Evolutionary conservation across 1,140 invertebrate species (phyloP).

Genomic region (Idris sp.): DNA sequence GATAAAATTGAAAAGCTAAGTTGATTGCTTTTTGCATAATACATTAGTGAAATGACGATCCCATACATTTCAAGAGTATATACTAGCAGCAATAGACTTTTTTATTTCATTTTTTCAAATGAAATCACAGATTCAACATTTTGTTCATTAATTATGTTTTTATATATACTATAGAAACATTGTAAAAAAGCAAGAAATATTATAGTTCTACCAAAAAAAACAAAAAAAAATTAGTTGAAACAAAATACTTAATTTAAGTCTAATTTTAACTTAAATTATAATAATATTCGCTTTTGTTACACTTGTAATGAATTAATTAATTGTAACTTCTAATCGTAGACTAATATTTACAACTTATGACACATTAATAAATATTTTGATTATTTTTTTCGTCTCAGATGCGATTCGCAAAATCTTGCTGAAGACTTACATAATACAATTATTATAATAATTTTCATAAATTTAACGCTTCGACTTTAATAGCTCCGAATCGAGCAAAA

Average conservation of each 20-base stretch:
- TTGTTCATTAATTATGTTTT: conserved; percentile 2
- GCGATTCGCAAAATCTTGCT: conserved; percentile 27
- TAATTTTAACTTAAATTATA: too few species aligned
- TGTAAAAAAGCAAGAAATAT: too few species aligned
- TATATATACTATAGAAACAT: too few species aligned
- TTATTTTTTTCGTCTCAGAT: conserved; percentile 23
- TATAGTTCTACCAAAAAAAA: not conserved
- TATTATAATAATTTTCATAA: not conserved
- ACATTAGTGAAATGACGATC: too few species aligned
- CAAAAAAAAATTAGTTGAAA: too few species aligned
- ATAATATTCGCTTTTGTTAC: conserved; percentile 25
- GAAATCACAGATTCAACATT: conserved; percentile 26
- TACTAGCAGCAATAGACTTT: too few species aligned
- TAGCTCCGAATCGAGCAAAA: conserved; percentile 12
- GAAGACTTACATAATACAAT: not conserved
- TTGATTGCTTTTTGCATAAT: too few species aligned
- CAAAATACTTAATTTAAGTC: too few species aligned
- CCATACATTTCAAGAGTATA: too few species aligned
- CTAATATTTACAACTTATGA: conserved; percentile 25
- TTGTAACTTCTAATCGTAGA: too few species aligned
- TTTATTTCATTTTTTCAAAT: conserved; percentile 25
- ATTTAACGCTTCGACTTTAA: conserved; percentile 12
- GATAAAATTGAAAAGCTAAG: too few species aligned
- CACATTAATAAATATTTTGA: conserved; percentile 21
- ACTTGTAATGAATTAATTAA: too few species aligned